Evolutionary conservation across 92 coral and sea anemone genomes (phyloP).

Genomic region (Paramuricea clavata): DNA sequence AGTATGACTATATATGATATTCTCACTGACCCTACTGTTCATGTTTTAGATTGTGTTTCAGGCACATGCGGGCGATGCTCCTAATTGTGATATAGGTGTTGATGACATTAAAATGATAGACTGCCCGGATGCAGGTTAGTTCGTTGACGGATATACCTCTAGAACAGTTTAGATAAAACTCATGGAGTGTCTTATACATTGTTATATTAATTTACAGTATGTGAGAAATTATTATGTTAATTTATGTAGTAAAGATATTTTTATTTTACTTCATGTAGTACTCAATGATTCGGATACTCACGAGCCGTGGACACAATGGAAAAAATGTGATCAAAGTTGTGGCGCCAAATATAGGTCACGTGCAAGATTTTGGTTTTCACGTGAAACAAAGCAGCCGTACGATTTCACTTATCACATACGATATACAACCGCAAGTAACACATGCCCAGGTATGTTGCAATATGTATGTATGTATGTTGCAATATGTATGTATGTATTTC

Average conservation of each 20-base stretch:
- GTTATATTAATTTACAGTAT: too few relatives aligned
- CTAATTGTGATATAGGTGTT: neutral
- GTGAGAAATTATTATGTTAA: neutral
- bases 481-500: neutral
- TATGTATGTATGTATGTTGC: neutral
- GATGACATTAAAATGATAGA: neutral
- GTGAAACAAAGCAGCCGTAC: neutral
- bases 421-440: neutral
- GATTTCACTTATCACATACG: conserved; percentile 1
- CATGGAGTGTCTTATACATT: too few relatives aligned
- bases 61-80: neutral
- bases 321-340: neutral
- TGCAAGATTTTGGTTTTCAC: conserved; percentile 4
- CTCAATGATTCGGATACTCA: neutral
- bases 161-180: too few relatives aligned
- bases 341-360: neutral
- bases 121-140: neutral
- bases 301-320: neutral
- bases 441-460: neutral
- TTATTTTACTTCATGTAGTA: neutral
- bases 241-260: too few relatives aligned
- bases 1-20: too few relatives aligned
- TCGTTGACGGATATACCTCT: neutral
- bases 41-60: neutral
- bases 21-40: neutral